Conservation (phyloP, 2,113 vertebrate genomes). For the Fulica atra region DNA sequence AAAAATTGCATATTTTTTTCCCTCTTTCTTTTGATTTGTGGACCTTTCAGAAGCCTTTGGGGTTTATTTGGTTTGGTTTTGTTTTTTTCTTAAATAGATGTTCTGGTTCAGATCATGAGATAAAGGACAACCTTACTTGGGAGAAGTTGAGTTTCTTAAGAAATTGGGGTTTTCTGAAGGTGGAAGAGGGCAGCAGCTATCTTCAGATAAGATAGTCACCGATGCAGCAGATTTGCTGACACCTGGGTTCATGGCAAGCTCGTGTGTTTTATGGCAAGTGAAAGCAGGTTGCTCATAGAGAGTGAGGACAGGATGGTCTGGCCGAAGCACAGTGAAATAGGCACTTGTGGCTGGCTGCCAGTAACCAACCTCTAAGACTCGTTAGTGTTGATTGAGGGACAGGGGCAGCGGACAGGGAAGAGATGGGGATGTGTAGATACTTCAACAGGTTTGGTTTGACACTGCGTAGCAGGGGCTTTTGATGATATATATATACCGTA, state of each 20-base stretch:
- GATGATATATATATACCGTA: too few relatives aligned
- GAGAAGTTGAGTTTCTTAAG: not conserved
- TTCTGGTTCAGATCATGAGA: not conserved
- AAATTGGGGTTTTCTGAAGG: not conserved
- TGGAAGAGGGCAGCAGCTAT: not conserved
- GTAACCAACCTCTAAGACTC: not conserved
- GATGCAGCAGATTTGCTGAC: not conserved
- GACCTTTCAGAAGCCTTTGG: not conserved
- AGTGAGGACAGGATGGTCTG: not conserved
- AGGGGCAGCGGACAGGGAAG: not conserved
- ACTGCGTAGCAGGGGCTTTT: fast-evolving
- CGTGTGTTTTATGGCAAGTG: not conserved
- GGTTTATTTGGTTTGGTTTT: too few relatives aligned
- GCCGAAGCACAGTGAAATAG: not conserved
- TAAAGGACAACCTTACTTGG: not conserved
- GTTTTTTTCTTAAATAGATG: not conserved
- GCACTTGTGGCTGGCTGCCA: not conserved
- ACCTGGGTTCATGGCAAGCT: not conserved
- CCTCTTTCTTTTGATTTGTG: not conserved
- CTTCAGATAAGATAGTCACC: not conserved
- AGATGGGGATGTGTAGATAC: not conserved
- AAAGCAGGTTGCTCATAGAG: conserved; percentile 29
- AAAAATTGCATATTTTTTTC: not conserved
- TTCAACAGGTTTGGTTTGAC: not conserved
- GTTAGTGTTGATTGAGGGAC: not conserved